These are phyloP conservation scores for Sanderia malayensis DNA, from an alignment of 30 jellyfish, hydroid and myxozoan genomes.

Conservation along the genomic window DNA sequence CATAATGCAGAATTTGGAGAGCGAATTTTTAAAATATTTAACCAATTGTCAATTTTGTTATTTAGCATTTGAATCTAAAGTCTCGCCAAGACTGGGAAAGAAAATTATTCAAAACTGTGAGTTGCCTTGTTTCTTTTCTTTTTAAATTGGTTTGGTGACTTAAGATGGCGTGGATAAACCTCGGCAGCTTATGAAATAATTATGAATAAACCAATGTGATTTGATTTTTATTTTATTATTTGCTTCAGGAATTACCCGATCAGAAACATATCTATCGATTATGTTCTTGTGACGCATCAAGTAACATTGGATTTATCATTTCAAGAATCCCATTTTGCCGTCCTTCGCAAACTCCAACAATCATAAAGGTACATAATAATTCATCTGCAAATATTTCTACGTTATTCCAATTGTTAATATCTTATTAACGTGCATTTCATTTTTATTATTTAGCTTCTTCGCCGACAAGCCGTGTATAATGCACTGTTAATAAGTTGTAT, in stretches of 20 bases:
- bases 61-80: constrained; percentile 3
- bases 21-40: too few species aligned
- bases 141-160: too few species aligned
- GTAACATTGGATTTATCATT: constrained; percentile 50
- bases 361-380: constrained; percentile 63
- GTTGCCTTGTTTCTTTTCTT: too few species aligned
- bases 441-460: constrained; percentile 33
- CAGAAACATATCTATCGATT: constrained; percentile 61
- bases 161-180: too few species aligned
- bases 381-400: too few species aligned
- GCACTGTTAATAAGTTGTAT: constrained; percentile 46
- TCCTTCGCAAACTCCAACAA: constrained; percentile 51
- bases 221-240: too few species aligned
- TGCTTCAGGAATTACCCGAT: constrained; percentile 49
- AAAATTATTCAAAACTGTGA: neutral
- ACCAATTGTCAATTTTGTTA: too few species aligned
- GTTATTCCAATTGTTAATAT: too few species aligned
- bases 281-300: constrained; percentile 16
- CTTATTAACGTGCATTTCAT: neutral
- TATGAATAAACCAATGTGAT: too few species aligned
- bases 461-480: constrained; percentile 65
- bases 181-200: too few species aligned
- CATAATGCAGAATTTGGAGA: too few species aligned
- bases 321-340: constrained; percentile 68
- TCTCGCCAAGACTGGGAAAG: neutral